phyloP scores from a whole-genome alignment of 1,140 invertebrate species.

The Drosophila busckii region DNA sequence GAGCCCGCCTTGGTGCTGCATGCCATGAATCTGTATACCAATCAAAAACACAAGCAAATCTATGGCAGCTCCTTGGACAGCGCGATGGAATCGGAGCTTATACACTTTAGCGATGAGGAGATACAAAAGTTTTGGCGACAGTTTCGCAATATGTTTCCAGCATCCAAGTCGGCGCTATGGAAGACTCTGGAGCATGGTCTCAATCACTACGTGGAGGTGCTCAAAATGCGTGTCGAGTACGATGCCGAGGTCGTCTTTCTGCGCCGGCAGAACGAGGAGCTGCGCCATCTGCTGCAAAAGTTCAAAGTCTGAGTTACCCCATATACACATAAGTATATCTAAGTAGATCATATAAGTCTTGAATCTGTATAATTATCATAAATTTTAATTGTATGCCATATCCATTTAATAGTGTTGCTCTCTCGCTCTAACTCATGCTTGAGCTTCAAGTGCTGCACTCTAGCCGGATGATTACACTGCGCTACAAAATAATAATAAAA shows the following conservation, averaged over 20 bases:
- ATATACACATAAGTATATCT: no score
- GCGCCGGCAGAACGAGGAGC: constrained; percentile 81
- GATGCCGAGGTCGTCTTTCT: constrained; percentile 79
- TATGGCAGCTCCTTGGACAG: constrained; percentile 30
- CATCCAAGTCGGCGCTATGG: constrained; percentile 80
- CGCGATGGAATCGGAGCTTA: constrained; percentile 21
- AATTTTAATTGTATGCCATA: no score
- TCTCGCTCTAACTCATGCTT: not conserved
- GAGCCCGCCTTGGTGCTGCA: constrained; percentile 80
- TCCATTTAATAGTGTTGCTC: not conserved
- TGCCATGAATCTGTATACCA: constrained; percentile 75
- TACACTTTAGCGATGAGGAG: constrained; percentile 29
- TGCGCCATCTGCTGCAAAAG: constrained; percentile 79
- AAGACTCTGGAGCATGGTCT: constrained; percentile 80
- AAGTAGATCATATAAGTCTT: no score
- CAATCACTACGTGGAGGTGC: constrained; percentile 81
- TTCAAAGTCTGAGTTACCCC: constrained; percentile 45
- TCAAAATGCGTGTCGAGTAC: constrained; percentile 80
- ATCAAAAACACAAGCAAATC: constrained; percentile 52
- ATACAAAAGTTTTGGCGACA: constrained; percentile 61
- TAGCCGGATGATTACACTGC: not conserved
- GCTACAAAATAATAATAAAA: no score
- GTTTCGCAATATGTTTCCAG: constrained; percentile 77
- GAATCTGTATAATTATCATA: no score
- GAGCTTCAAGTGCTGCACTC: not conserved